phyloP scores from a whole-genome alignment of 2,797 vertebrate species.

The Hippocampus kuda region DNA sequence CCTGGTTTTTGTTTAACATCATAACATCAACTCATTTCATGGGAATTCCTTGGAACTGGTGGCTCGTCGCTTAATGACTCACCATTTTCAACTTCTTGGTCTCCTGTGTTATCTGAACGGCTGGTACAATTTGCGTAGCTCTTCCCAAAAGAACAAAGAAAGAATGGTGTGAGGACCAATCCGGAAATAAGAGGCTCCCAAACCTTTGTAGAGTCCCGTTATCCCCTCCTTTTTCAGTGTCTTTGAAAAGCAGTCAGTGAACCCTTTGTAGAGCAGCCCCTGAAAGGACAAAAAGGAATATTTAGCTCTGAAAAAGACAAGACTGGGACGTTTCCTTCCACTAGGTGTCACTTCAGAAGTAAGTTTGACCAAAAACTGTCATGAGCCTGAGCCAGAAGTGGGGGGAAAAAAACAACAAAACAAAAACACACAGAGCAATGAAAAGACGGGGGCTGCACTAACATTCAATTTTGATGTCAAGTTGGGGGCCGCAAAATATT shows the following conservation, averaged over 20 bases:
- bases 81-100: conserved; percentile 11
- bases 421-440: no score
- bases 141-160: conserved; percentile 73
- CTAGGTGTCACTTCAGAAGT: no score
- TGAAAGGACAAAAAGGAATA: conserved; percentile 26
- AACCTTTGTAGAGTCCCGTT: conserved; percentile 71
- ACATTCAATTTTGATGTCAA: no score
- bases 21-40: conserved; percentile 23
- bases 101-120: conserved; percentile 44
- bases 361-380: no score
- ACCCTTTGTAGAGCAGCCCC: conserved; percentile 67
- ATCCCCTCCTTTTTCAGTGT: conserved; percentile 67
- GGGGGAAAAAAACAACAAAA: no score
- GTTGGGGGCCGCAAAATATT: no score
- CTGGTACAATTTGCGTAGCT: conserved; percentile 60
- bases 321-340: no score
- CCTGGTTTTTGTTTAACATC: conserved; percentile 17
- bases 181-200: conserved; percentile 74
- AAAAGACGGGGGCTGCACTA: no score
- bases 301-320: conserved; percentile 1
- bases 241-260: conserved; percentile 66
- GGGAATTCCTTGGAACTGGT: conserved; percentile 9
- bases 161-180: conserved; percentile 74
- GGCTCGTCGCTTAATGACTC: conserved; percentile 36
- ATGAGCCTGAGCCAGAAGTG: no score